A percentile compares a stretch with the other conserved stretches of the same genome.
Conservation (phyloP, 2,113 vertebrate species). For the Ardeotis arabs region DNA sequence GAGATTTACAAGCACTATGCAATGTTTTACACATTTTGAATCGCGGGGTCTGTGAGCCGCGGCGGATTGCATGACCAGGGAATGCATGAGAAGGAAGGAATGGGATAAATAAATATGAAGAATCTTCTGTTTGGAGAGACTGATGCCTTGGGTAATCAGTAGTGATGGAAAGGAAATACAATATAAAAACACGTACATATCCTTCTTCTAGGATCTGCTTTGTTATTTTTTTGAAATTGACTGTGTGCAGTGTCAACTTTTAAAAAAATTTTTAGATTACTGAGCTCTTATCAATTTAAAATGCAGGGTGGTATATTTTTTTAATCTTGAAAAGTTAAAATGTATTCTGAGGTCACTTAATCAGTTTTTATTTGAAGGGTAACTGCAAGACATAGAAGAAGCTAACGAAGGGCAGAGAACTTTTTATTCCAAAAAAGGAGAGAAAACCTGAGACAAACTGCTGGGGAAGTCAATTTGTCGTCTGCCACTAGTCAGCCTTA, state of each 20-base stretch:
- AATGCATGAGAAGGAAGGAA: neutral
- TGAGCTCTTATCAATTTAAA: neutral
- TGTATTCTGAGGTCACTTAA: neutral
- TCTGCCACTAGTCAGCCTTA: neutral
- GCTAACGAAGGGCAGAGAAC: neutral
- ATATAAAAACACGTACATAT: neutral
- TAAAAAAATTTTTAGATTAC: neutral
- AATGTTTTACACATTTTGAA: neutral
- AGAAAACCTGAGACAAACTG: neutral
- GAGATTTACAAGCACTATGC: neutral
- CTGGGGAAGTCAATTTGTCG: neutral
- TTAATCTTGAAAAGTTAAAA: slow-evolving; percentile 12
- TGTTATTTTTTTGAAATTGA: neutral
- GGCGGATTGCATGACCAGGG: neutral
- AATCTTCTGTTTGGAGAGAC: slow-evolving; percentile 7
- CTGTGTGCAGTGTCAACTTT: neutral
- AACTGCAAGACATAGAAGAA: neutral
- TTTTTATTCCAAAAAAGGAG: neutral
- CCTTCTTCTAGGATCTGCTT: neutral
- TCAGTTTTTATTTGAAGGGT: slow-evolving; percentile 1
- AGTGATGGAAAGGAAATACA: slow-evolving; percentile 26
- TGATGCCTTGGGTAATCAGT: slow-evolving; percentile 16
- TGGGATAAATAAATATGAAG: slow-evolving; percentile 33
- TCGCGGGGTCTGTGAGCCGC: rapidly evolving
- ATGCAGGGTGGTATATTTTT: neutral